Evolutionary conservation across 2,113 vertebrate genomes (phyloP), one percentile per base, ranked within the genome.

Genomic region (Axis porcinus): DNA sequence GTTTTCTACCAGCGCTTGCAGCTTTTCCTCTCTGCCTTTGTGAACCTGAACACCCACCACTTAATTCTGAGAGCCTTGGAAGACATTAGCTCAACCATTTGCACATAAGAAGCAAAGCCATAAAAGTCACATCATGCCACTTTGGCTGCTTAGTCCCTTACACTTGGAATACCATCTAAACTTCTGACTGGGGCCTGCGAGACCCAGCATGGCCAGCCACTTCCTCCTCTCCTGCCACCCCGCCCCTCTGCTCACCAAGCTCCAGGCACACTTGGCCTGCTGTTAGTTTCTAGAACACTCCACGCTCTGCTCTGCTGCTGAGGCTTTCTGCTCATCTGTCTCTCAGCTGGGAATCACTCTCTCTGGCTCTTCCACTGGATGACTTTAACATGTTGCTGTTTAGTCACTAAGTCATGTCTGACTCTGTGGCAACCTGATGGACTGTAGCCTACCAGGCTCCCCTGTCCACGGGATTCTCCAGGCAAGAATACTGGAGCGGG

Each of bases 321-420:
- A 67, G 54, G 6, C 47, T 64, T 82, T 13, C 10, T 36, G 50
- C 33, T 57, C 8, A 2, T 30, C 1, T 2, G 1, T 19, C n/a
- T 54, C 83, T 89, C n/a, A 11, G 12, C n/a, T 55, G 43, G 82
- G 13, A 64, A 3, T 57, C 43, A 33, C 0, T 16, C 15, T 79
- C 33, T 55, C 74, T 43, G 52, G 21, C 3, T 11, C 45, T 79
- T 94, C 16, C 64, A 57, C 19, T 23, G 67, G 67, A 40, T 40
- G n/a, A 70, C 19, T 70, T n/a, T 36, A 40, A 40, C 0, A 0
- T 2, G 0, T 40, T 70, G 67, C n/a, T 6, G 0, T 74, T 43
- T 43, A 74, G 36, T 27, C 23, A 43, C 21, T 25, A 27, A 74
- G 70, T 25, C 70, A 43, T 43, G 21, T 27, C 70, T 7, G 6